Percentiles rank a stretch among this genome's conserved stretches.
These are phyloP conservation scores for Macropus fuliginosus DNA, from an alignment of 2,797 vertebrate species.

Conservation along the genomic window DNA sequence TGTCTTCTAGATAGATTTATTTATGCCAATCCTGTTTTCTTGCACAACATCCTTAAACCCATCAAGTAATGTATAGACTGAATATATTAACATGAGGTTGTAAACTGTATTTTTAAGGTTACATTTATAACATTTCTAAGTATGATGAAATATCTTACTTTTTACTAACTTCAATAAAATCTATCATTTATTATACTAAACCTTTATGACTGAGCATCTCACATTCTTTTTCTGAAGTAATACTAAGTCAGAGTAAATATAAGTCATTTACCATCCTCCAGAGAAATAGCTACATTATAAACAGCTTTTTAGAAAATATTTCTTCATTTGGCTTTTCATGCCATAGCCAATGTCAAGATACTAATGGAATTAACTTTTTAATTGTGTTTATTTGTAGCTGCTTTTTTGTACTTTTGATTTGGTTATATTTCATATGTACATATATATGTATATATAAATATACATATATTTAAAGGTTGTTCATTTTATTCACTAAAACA, in stretches of 20 bases:
- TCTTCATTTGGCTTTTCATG: constrained; percentile 66
- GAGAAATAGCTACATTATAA: constrained; percentile 71
- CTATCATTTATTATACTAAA: constrained; percentile 81
- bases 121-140: constrained; percentile 81
- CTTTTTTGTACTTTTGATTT: constrained; percentile 4
- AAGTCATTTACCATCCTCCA: constrained; percentile 67
- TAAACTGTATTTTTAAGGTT: constrained; percentile 82
- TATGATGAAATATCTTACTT: constrained; percentile 82
- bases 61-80: constrained; percentile 77
- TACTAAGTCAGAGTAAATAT: constrained; percentile 59
- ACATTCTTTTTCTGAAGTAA: constrained; percentile 73
- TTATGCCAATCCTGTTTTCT: constrained; percentile 64
- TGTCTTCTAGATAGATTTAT: constrained; percentile 70
- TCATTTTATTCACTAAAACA: constrained; percentile 26
- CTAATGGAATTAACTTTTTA: constrained; percentile 34
- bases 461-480: background rate
- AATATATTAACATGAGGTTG: constrained; percentile 82
- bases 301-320: constrained; percentile 40
- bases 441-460: background rate
- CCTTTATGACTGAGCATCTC: constrained; percentile 80
- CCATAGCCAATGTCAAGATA: constrained; percentile 59
- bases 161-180: constrained; percentile 82
- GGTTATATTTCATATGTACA: background rate
- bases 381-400: constrained; percentile 41
- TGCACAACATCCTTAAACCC: constrained; percentile 73